A percentile compares a stretch with the other conserved stretches of the same genome.
These are phyloP conservation scores for Bryconaethiops microstoma DNA, from an alignment of 2,797 vertebrate genomes.

Conservation along the genomic window DNA sequence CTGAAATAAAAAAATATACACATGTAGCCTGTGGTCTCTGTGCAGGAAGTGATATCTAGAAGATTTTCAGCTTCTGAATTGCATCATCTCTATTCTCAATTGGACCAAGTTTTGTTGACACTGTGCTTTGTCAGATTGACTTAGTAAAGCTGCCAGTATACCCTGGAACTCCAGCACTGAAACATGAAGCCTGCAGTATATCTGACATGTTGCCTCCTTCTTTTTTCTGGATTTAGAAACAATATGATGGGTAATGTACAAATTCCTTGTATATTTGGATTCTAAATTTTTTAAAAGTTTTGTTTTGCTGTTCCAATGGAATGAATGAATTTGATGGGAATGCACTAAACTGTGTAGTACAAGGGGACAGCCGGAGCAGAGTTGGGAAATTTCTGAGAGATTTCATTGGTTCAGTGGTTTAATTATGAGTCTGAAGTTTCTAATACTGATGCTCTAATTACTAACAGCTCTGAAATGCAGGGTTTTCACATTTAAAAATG, in stretches of 20 bases:
- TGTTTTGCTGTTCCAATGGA: neutral
- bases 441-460: neutral
- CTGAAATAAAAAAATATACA: neutral
- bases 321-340: neutral
- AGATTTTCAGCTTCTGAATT: conserved; percentile 29
- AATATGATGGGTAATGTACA: conserved; percentile 16
- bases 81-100: conserved; percentile 27
- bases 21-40: neutral
- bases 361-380: neutral
- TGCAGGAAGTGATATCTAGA: neutral
- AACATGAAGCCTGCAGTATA: conserved; percentile 26
- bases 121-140: conserved; percentile 35
- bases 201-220: conserved; percentile 18
- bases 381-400: neutral
- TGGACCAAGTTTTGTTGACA: conserved; percentile 30
- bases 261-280: neutral
- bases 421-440: neutral
- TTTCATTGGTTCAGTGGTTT: neutral
- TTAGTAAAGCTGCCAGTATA: conserved; percentile 22
- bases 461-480: neutral
- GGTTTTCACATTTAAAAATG: neutral
- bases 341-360: neutral
- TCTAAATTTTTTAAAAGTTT: neutral
- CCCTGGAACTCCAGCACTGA: conserved; percentile 15
- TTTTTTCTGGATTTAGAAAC: conserved; percentile 19